Conservation (phyloP, 2,888 invertebrate genomes). For the Dione vanillae region DNA sequence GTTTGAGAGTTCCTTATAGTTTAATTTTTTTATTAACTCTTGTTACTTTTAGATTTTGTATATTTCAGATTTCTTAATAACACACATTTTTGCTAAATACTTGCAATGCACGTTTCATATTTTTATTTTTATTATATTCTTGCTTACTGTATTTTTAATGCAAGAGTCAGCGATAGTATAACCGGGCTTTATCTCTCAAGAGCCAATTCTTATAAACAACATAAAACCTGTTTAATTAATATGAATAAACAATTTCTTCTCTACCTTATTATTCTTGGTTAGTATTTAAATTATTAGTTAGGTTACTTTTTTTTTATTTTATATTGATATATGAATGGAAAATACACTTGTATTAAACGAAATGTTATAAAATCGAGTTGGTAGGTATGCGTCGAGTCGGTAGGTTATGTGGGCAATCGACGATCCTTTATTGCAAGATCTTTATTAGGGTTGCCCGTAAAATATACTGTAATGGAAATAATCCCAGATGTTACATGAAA, state of each 20-base stretch:
- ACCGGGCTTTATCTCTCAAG: background rate
- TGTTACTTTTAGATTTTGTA: too few relatives aligned
- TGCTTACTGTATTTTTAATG: too few relatives aligned
- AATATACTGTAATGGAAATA: slow-evolving; percentile 23
- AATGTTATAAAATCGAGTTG: slow-evolving; percentile 13
- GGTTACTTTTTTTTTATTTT: too few relatives aligned
- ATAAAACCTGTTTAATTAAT: slow-evolving; percentile 8
- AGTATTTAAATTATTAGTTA: too few relatives aligned
- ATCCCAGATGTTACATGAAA: background rate
- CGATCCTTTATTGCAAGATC: slow-evolving; percentile 34
- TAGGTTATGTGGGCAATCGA: slow-evolving; percentile 33
- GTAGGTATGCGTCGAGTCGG: slow-evolving; percentile 14
- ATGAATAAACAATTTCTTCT: too few relatives aligned
- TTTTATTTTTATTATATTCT: background rate
- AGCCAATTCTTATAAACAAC: slow-evolving; percentile 1
- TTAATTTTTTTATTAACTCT: too few relatives aligned
- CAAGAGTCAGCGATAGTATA: background rate
- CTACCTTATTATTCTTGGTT: too few relatives aligned
- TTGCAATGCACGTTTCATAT: background rate
- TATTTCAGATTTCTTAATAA: too few relatives aligned
- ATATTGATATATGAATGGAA: background rate
- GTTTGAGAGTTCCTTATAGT: background rate
- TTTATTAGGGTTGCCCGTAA: slow-evolving; percentile 39
- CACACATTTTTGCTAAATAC: too few relatives aligned
- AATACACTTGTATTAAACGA: background rate